Conservation (phyloP, 1,140 invertebrate species). For the Lasaia peninsularis region DNA sequence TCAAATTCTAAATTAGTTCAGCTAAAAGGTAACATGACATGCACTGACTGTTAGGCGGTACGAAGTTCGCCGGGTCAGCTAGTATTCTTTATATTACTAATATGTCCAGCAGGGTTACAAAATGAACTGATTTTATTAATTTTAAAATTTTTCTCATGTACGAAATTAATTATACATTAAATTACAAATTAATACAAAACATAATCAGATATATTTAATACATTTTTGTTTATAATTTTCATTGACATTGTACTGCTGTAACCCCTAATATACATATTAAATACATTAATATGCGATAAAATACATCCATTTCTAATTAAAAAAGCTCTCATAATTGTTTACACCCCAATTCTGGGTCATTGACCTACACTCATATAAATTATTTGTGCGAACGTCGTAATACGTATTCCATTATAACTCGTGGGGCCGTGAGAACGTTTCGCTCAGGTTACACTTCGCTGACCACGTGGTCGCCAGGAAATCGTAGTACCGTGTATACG, state of each 20-base stretch:
- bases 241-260: not conserved
- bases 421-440: not conserved
- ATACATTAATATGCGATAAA: not conserved
- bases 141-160: no score
- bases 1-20: no score
- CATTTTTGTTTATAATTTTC: not conserved
- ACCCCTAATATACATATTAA: not conserved
- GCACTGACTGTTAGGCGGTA: no score
- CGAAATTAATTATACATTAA: no score
- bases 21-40: no score
- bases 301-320: not conserved
- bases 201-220: not conserved
- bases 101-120: no score
- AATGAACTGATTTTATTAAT: no score
- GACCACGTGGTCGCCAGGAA: not conserved
- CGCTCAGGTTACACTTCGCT: not conserved
- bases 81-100: no score
- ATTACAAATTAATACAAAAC: slow-evolving; percentile 40
- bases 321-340: not conserved
- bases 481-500: no score
- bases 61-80: no score
- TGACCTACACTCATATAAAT: not conserved
- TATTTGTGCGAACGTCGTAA: not conserved
- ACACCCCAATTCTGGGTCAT: not conserved
- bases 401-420: not conserved